A percentile compares a stretch with the other conserved stretches of the same genome.
phyloP scores from a whole-genome alignment of 2,888 invertebrate species.

The Nowickia ferox region DNA sequence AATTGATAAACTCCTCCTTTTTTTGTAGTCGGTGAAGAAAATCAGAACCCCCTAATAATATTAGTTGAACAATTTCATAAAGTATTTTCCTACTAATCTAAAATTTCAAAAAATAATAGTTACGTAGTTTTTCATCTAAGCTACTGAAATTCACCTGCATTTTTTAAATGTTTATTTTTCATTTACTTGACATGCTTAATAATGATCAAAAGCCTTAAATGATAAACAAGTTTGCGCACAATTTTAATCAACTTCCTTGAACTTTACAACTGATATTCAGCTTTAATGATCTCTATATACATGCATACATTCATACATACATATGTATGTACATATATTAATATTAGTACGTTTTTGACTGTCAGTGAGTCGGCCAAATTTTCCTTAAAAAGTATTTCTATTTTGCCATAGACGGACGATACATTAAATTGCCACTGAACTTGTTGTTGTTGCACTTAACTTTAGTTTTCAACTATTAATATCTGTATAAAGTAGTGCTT shows the following conservation, averaged over 20 bases:
- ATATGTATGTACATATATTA: neutral
- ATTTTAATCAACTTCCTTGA: conserved; percentile 34
- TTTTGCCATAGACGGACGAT: conserved; percentile 5
- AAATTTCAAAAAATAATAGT: too few relatives aligned
- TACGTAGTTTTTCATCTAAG: neutral
- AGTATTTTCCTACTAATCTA: too few relatives aligned
- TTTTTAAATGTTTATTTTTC: neutral
- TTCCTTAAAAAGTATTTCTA: conserved; percentile 30
- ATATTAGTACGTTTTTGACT: neutral
- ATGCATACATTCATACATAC: neutral
- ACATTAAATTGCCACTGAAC: neutral
- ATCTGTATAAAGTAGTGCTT: conserved; percentile 15
- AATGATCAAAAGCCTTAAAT: conserved; percentile 25
- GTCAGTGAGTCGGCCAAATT: conserved; percentile 23
- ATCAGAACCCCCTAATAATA: too few relatives aligned
- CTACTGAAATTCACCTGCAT: conserved; percentile 4
- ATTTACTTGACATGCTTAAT: conserved; percentile 8
- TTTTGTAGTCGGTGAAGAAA: too few relatives aligned
- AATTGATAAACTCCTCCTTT: too few relatives aligned
- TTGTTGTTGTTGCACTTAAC: conserved; percentile 20
- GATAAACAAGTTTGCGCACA: conserved; percentile 35
- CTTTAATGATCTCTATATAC: conserved; percentile 3
- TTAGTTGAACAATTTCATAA: too few relatives aligned
- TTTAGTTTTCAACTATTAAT: conserved; percentile 26
- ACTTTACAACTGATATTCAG: conserved; percentile 12